Evolutionary conservation across 2,113 vertebrate genomes (phyloP).

Genomic region (Pomatorhinus ruficollis): DNA sequence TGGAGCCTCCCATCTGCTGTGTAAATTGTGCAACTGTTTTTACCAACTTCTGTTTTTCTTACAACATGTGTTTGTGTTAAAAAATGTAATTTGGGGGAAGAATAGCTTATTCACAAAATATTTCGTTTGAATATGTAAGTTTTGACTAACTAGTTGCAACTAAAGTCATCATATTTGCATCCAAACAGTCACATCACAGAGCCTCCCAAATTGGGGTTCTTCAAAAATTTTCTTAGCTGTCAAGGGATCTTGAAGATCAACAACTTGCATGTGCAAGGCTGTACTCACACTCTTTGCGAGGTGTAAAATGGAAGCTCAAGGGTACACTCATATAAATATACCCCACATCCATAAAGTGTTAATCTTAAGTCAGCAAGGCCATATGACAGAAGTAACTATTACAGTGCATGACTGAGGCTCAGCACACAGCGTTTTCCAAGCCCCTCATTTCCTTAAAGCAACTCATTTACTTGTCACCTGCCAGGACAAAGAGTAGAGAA

Average conservation of each 20-base stretch:
- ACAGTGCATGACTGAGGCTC: neutral
- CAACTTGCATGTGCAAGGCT: neutral
- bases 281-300: neutral
- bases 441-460: constrained; percentile 20
- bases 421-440: neutral
- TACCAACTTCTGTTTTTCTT: neutral
- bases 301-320: constrained; percentile 13
- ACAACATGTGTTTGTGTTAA: neutral
- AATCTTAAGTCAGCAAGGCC: constrained; percentile 15
- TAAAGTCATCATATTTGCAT: neutral
- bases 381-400: constrained; percentile 14
- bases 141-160: neutral
- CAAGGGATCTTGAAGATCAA: neutral
- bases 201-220: neutral
- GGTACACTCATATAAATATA: neutral
- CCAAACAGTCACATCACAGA: neutral
- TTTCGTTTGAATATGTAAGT: neutral
- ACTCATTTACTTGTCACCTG: neutral
- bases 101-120: neutral
- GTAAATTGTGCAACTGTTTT: neutral
- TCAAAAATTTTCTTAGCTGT: neutral
- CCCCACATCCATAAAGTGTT: constrained; percentile 18
- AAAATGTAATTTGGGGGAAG: neutral
- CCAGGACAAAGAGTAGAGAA: neutral
- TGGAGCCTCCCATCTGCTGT: neutral